These are phyloP conservation scores for Geopemphigus sp. DNA, from an alignment of 1,140 invertebrate species.

Conservation along the genomic window DNA sequence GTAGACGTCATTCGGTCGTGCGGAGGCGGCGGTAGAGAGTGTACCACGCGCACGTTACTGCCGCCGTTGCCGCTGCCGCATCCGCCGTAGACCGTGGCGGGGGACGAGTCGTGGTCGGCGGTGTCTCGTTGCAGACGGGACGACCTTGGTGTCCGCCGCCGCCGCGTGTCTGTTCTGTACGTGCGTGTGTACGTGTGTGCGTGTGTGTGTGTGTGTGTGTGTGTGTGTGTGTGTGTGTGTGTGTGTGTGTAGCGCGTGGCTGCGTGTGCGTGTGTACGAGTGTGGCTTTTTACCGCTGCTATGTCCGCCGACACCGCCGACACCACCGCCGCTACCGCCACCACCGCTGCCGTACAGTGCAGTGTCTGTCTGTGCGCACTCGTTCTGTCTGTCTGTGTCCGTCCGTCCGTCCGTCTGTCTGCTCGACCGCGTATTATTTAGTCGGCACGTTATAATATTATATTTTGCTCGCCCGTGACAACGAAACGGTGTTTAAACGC, in stretches of 20 bases:
- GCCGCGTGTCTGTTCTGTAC: background rate
- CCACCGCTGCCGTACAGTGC: no score
- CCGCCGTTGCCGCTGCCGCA: background rate
- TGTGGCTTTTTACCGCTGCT: slow-evolving; percentile 26
- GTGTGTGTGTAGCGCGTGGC: no score
- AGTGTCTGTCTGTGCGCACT: background rate
- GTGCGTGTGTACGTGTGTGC: background rate
- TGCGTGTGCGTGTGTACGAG: no score
- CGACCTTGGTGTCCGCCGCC: slow-evolving; percentile 42
- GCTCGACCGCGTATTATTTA: background rate
- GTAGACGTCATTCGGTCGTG: slow-evolving; percentile 39
- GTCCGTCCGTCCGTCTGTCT: background rate
- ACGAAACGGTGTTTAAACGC: no score
- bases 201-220: no score
- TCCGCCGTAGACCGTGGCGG: slow-evolving; percentile 12
- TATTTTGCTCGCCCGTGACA: background rate
- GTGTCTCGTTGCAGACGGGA: slow-evolving; percentile 45
- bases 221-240: no score
- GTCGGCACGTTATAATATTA: background rate
- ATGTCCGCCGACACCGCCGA: background rate
- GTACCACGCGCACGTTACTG: slow-evolving; percentile 16
- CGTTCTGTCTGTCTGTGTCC: background rate
- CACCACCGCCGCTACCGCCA: no score
- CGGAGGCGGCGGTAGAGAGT: slow-evolving; percentile 1
- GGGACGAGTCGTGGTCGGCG: slow-evolving; percentile 24